Base-by-base conservation (phyloP, 2,888 invertebrate genomes). In the Drosophila atroscutellata region DNA sequence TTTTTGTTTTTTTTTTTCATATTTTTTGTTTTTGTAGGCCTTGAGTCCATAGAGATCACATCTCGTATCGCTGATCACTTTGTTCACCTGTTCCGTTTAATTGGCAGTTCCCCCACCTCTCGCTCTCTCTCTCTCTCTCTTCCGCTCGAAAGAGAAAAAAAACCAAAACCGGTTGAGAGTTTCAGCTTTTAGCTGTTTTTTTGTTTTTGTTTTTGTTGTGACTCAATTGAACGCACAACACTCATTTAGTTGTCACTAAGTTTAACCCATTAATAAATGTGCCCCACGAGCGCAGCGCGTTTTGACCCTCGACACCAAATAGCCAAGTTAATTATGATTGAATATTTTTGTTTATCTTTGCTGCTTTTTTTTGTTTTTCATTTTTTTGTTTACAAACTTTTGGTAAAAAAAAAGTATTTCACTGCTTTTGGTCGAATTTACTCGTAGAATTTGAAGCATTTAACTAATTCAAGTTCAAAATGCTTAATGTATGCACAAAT, bases 171-270 rank as follows among this genome's bases (percentile, higher is more conserved):
- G 37, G 55, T 55, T 63, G 32, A 15, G 15, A 34, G 52, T 24
- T 59, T 59, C 30, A 6, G 37, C 13, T 47, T 20, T n/a, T 59
- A 34, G 34, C 50, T 56, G 37, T 47, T 65, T 37, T 51, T 28
- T 39, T 26, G 24, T 36, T 37, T 18, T 49, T 9, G 49, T 54
- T 37, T 20, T 62, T 68, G 45, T 79, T 83, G 71, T 76, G 80
- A 77, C 80, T 83, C 80, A 81, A 83, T 81, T 72, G 83, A 68
- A 74, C 65, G 59, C 56, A 59, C 49, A 59, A 68, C 68, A 66
- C 80, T 79, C 89, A 89, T 89, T 85, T 85, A 85, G 87, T 85
- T 85, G 89, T 86, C 84, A 83, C 89, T 85, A 86, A 81, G 76
- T 86, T 73, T 66, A 55, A 61, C 56, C 84, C 89, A 85, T 83